Conservation (phyloP, 2,113 vertebrate species). For the Struthio camelus region DNA sequence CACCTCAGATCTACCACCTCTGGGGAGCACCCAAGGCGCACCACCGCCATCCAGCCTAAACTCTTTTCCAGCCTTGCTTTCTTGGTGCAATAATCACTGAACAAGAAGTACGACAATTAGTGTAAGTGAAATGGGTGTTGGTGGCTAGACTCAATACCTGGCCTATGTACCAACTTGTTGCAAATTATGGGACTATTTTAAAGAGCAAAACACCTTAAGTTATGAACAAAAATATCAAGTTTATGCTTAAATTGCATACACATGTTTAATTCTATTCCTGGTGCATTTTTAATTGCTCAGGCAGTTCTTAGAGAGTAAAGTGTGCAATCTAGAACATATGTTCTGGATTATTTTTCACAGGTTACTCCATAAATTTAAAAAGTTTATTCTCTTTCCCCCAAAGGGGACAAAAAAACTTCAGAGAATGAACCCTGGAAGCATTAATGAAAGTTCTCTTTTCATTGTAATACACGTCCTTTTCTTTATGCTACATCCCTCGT, state of each 20-base stretch:
- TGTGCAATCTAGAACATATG: conserved; percentile 28
- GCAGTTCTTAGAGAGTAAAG: conserved; percentile 17
- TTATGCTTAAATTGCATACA: background rate
- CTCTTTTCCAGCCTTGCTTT: rapidly evolving
- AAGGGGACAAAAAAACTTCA: background rate
- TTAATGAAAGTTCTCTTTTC: conserved; percentile 49
- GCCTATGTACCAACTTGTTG: background rate
- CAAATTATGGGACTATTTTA: background rate
- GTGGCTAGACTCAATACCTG: background rate
- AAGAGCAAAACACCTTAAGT: conserved; percentile 1
- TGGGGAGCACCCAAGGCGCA: background rate
- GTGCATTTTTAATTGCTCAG: conserved; percentile 50
- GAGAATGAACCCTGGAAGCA: conserved; percentile 16
- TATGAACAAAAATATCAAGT: background rate
- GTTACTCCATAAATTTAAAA: conserved; percentile 45
- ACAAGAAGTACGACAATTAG: background rate
- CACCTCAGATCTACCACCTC: background rate
- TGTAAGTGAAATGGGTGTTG: background rate
- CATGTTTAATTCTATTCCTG: conserved; percentile 14
- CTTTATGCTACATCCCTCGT: conserved; percentile 57
- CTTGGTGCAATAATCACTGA: background rate
- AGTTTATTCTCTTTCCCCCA: conserved; percentile 54
- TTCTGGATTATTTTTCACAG: conserved; percentile 44
- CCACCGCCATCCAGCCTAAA: background rate
- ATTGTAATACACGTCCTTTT: conserved; percentile 41